Percentiles rank a stretch among this genome's conserved stretches.
phyloP scores from a whole-genome alignment of 2,113 vertebrate species.

The Pelecanoides urinatrix region DNA sequence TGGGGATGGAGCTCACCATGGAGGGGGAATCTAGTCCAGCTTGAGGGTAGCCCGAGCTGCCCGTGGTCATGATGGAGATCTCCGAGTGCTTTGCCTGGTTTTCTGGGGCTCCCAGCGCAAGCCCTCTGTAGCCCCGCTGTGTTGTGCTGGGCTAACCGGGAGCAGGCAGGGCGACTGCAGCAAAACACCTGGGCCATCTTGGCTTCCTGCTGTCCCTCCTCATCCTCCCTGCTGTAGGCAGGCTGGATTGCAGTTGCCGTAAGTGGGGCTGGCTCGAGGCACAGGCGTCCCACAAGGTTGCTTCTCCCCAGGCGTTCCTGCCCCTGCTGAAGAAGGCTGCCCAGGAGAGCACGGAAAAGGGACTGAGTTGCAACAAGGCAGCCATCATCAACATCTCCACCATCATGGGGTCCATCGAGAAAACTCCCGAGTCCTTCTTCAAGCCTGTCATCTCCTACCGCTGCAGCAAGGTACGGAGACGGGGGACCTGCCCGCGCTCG shows the following conservation, averaged over 20 bases:
- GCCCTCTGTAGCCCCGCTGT: neutral
- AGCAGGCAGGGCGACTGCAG: neutral
- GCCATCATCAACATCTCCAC: constrained; percentile 66
- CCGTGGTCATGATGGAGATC: fast-evolving
- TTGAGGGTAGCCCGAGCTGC: neutral
- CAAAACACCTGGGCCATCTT: neutral
- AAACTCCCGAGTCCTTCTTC: neutral
- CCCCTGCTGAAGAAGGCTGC: constrained; percentile 62
- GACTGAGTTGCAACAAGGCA: constrained; percentile 53
- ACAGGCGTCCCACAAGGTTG: neutral
- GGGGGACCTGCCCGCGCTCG: fast-evolving
- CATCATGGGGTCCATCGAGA: constrained; percentile 29
- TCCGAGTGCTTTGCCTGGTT: neutral
- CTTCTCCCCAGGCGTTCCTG: constrained; percentile 42
- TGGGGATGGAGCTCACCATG: neutral
- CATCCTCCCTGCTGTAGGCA: neutral
- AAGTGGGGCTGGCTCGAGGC: neutral
- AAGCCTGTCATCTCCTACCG: constrained; percentile 46
- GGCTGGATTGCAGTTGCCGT: fast-evolving
- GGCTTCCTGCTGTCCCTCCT: neutral
- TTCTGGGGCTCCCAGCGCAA: neutral
- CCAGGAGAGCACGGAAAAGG: neutral
- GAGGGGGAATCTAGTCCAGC: neutral
- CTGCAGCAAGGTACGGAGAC: constrained; percentile 62
- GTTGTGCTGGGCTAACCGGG: neutral